Conservation (phyloP, 35 echinoderm and acorn worm species). For the Heliocidaris erythrogramma region DNA sequence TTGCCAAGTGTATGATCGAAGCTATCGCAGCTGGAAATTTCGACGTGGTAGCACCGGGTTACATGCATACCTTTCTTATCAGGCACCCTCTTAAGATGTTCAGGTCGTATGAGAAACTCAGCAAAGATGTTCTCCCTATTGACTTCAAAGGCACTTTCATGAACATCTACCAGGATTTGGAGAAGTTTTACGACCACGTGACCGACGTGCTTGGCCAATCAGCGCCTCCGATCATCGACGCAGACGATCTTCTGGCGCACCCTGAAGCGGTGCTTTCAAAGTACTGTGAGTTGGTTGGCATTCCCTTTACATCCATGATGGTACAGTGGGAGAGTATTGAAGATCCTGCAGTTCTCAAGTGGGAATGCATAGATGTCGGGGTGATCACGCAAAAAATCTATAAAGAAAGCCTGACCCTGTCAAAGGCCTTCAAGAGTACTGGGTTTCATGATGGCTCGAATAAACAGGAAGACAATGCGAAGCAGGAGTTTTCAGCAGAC, state of each 20-base stretch:
- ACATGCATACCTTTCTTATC: conserved; percentile 20
- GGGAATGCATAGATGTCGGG: background rate
- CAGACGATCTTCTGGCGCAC: background rate
- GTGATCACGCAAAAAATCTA: background rate
- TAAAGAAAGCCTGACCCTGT: background rate
- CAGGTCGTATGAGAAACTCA: background rate
- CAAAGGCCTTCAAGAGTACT: background rate
- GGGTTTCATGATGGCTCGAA: background rate
- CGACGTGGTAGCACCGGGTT: background rate
- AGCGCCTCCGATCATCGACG: background rate
- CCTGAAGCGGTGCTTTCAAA: background rate
- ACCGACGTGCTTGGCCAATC: background rate
- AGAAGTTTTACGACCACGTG: conserved; percentile 15
- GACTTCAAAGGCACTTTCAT: background rate
- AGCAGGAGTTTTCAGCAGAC: background rate
- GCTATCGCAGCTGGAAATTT: background rate
- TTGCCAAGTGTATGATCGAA: conserved; percentile 36
- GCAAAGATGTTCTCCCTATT: background rate
- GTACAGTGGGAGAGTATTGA: conserved; percentile 4
- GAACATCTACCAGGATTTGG: conserved; percentile 17
- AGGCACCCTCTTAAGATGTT: background rate
- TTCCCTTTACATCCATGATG: background rate
- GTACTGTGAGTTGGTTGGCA: conserved; percentile 14
- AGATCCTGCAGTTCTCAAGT: background rate
- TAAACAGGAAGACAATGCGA: background rate